Percentiles rank a stretch among this genome's conserved stretches.
Evolutionary conservation across 2,888 invertebrate species (phyloP).

Genomic region (Raillietiella orientalis): DNA sequence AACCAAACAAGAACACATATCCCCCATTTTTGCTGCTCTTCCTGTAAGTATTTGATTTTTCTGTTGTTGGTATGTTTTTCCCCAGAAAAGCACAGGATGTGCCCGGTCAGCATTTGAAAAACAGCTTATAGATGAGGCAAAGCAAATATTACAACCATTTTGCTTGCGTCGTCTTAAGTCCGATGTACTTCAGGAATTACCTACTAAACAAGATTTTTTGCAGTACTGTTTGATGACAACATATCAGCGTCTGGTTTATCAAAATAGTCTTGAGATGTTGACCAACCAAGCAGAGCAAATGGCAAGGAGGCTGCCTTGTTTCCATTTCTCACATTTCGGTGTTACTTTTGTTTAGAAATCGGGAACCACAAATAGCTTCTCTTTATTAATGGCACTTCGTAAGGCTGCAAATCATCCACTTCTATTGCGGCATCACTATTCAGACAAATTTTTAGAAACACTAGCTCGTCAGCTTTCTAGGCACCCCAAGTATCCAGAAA

Average conservation of each 20-base stretch:
- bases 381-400: conserved; percentile 72
- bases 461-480: conserved; percentile 34
- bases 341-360: conserved; percentile 4
- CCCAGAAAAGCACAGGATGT: conserved; percentile 4
- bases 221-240: conserved; percentile 30
- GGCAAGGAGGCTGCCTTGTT: no score
- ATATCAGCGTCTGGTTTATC: conserved; percentile 38
- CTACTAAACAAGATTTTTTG: conserved; percentile 38
- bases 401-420: conserved; percentile 82
- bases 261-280: conserved; percentile 28
- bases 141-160: conserved; percentile 84
- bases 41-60: conserved; percentile 14
- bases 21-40: conserved; percentile 6
- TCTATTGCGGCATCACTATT: conserved; percentile 31
- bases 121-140: conserved; percentile 66
- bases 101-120: conserved; percentile 39
- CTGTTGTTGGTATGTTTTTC: neutral
- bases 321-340: no score
- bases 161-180: conserved; percentile 54
- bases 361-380: conserved; percentile 9
- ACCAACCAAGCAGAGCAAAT: conserved; percentile 3
- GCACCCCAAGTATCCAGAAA: conserved; percentile 35
- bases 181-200: conserved; percentile 55
- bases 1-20: conserved; percentile 45
- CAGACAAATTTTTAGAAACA: conserved; percentile 21